Percentiles rank a stretch among this genome's conserved stretches.
phyloP scores from a whole-genome alignment of 2,888 invertebrate species.

The Halocaridina rubra region DNA sequence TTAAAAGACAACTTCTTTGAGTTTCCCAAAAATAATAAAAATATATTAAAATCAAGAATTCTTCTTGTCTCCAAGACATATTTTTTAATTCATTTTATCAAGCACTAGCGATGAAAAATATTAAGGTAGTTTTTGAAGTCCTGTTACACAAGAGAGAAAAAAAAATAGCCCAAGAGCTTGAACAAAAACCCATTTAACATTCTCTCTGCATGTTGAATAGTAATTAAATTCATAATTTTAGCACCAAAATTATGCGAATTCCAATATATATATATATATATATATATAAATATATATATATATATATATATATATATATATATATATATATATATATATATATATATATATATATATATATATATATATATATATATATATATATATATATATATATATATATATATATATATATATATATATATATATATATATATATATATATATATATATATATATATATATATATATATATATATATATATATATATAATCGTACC shows the following conservation, averaged over 20 bases:
- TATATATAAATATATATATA: slow-evolving; percentile 28
- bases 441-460: background rate
- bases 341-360: background rate
- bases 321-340: background rate
- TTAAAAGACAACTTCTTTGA: no score
- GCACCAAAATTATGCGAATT: background rate
- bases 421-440: background rate
- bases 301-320: background rate
- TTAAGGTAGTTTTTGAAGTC: no score
- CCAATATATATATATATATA: slow-evolving; percentile 24
- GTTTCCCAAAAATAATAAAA: no score
- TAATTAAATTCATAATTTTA: no score
- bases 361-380: background rate
- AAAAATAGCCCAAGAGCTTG: no score
- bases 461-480: background rate
- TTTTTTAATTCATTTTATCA: no score
- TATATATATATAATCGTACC: background rate
- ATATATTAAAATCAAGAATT: no score
- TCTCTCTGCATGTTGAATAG: no score
- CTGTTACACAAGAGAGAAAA: no score
- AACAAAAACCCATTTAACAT: no score
- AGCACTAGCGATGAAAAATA: no score
- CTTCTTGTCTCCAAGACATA: no score
- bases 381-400: background rate
- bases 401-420: background rate